Evolutionary conservation across 2,888 invertebrate species (phyloP), one percentile per base, ranked within the genome.

Genomic region (Chelonus formosanus): DNA sequence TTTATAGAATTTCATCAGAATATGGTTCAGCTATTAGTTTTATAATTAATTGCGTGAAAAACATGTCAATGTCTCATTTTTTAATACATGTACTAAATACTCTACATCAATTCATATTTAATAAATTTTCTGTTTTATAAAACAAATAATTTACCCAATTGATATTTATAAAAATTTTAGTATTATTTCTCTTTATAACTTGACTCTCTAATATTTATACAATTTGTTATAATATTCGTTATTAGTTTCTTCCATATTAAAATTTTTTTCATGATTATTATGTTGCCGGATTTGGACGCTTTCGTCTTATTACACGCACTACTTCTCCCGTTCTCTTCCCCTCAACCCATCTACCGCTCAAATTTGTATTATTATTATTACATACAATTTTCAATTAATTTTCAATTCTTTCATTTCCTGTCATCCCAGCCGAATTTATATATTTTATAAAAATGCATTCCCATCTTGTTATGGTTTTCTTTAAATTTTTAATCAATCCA

Each of bases 351-450:
- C 52, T 31, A 52, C 52, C 52, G 52, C 52, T 52, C 52, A 8
- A 31, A 32, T 8, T 52, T 52, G 5, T 48, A 8, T 48, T 48
- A 8, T 48, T 48, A 8, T 10, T 48, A 8, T n/a, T 48, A n/a
- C 40, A 20, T 20, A 48, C 3, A n/a, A 48, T 6, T 48, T n/a
- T 48, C 10, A n/a, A 20, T 48, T 31, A 32, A 4, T 34, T 52
- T 52, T 52, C 3, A 32, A 6, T 34, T 34, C 31, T 32, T 32
- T 52, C 34, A 31, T 47, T 55, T 48, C 34, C 35, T 40, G 55
- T 62, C 54, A 44, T 52, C 59, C 58, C 45, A 47, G 62, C 44
- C 57, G 56, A 64, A 36, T 3, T 2, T 5, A 40, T 6, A 40
- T 5, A 1, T 40, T 40, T 5, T 4, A 2, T 5, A 40, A 1